Evolutionary conservation across 2,888 invertebrate species (phyloP), one percentile per base, ranked within the genome.

Genomic region (Tinea semifulvella): DNA sequence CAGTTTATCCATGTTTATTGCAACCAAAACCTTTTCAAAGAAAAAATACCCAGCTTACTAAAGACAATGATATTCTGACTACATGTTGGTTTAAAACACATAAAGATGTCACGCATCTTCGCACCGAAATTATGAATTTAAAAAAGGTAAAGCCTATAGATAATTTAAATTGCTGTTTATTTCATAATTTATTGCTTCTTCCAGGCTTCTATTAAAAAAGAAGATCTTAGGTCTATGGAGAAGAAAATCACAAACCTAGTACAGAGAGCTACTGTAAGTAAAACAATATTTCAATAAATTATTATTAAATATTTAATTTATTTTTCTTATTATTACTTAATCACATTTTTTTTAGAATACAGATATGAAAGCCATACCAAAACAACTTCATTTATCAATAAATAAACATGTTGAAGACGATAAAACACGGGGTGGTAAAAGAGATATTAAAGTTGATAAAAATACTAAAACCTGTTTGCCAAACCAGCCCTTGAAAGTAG

Each of bases 201-300:
- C n/a, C 47, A 71, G 75, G 68, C 63, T 10, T 56, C 60, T 3
- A 56, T 69, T 3, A 73, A 68, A 50, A 72, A 65, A 53, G 60
- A 63, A 54, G 68, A 73, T 48, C 56, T 73, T 10, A 65, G 60
- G 49, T 25, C 52, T 10, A 71, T 71, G 62, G 69, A 73, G 54
- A 55, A 70, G n/a, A 71, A 70, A 38, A 60, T 73, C 18, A 55
- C 54, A 10, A 68, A 63, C 54, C 55, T 68, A 8, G 54, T 72
- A 19, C 56, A 61, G 50, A 58, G 55, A 16, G 49, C 54, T 46
- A 50, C 67, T 56, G 75, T 77, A 49, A 63, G 68, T 58, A 47
- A 6, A 45, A 44, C 7, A 25, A 43, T 1, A 45, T 35, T 11
- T 3, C n/a, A 35, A 13, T 8, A 3, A 35, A 42, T 28, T 40